Base-by-base conservation (phyloP, 1,140 invertebrate genomes). In the Aphaenogaster rudis region DNA sequence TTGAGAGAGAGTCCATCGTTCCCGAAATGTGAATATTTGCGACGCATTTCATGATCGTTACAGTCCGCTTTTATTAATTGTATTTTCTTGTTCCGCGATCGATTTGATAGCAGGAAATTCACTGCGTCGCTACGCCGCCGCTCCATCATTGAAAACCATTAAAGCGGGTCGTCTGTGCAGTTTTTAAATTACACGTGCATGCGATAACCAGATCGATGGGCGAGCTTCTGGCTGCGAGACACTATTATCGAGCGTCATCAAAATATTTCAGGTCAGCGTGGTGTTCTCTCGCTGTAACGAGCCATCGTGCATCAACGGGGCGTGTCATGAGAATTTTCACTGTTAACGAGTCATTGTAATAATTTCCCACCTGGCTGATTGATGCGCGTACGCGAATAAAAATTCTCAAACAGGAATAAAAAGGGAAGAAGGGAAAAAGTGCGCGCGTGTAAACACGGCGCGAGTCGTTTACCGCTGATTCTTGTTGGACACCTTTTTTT, bases 181-280 rank as follows among this genome's bases (percentile, higher is more conserved):
- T 84, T 84, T 84, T 84, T 84, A 84, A 84, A 84, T 84, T 84
- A 84, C 80, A 84, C 54, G 80, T 50, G 42, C 80, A 84, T 84
- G 80, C 80, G 80, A 84, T 84, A 84, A 84, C 80, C 59, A 84
- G 67, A 84, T 84, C 69, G 80, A 84, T 84, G 80, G 52, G 42
- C 80, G 69, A 84, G 80, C 69, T 84, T 84, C 80, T 59, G 67
- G 54, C 80, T 84, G 80, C 42, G 67, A 84, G 80, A 84, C 80
- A 74, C 80, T 84, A 84, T 84, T 84, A 84, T 84, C 80, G 80
- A 84, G 67, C 80, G 80, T 84, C 80, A 84, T 84, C 82, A 78
- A 86, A 86, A 86, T 86, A 86, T 86, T 86, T 79, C 82, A 86
- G 82, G 74, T 79, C 82, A 86, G 48, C 74, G 48, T 61, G 61